phyloP scores from a whole-genome alignment of 2,888 invertebrate genomes.

The Epistrophe eligans region DNA sequence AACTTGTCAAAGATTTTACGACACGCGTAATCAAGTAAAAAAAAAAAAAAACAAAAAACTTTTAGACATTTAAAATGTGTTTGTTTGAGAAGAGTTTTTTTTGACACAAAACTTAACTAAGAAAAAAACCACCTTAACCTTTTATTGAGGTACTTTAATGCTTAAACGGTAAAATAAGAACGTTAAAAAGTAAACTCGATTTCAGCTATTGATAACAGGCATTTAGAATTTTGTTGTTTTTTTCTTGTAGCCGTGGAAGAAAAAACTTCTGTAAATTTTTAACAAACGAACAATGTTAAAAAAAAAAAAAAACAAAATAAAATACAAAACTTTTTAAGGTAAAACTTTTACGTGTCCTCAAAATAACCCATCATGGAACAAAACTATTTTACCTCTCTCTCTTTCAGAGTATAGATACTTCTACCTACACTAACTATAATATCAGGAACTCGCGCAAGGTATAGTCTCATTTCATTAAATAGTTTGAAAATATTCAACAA shows the following conservation, averaged over 20 bases:
- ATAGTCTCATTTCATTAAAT: slow-evolving; percentile 15
- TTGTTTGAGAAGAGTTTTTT: background rate
- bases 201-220: background rate
- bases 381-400: background rate
- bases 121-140: background rate
- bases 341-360: slow-evolving; percentile 6
- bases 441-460: background rate
- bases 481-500: slow-evolving; percentile 44
- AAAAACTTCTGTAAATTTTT: background rate
- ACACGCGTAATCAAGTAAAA: too few species aligned
- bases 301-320: background rate
- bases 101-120: background rate
- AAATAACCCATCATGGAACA: background rate
- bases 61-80: too few species aligned
- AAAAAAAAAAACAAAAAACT: too few species aligned
- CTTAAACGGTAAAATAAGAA: background rate
- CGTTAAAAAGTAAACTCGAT: background rate
- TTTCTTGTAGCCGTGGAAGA: background rate
- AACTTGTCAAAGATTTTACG: too few species aligned
- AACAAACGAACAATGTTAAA: background rate
- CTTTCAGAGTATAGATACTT: too few species aligned
- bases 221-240: background rate
- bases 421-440: background rate
- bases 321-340: background rate
- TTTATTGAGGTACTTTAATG: background rate